phyloP scores from a whole-genome alignment of 2,113 vertebrate genomes.

The Uria lomvia region DNA sequence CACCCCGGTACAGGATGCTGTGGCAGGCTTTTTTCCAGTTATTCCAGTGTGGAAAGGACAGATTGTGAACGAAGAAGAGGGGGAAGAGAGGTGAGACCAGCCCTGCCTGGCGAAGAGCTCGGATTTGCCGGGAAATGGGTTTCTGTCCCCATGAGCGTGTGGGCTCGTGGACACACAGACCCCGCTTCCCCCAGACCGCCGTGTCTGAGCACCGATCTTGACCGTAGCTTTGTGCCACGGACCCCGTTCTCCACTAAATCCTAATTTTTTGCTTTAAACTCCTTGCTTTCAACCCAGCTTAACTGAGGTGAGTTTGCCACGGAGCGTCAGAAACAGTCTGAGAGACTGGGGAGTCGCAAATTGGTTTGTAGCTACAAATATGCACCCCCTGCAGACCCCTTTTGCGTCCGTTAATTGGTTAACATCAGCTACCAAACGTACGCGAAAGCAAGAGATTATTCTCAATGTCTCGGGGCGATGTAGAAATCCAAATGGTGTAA shows the following conservation, averaged over 20 bases:
- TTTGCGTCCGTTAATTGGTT: background rate
- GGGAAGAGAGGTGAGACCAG: background rate
- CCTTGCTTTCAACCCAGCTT: background rate
- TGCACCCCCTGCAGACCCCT: rapidly evolving
- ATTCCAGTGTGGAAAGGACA: background rate
- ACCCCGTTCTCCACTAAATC: background rate
- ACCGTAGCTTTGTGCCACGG: rapidly evolving
- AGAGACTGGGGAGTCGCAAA: background rate
- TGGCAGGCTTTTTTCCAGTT: background rate
- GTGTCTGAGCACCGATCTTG: background rate
- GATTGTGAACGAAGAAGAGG: rapidly evolving
- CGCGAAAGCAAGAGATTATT: background rate
- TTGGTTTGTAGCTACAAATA: background rate
- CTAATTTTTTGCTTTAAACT: background rate
- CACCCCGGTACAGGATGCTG: rapidly evolving
- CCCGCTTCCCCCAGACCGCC: rapidly evolving
- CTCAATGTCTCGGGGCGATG: background rate
- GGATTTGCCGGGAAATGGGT: background rate
- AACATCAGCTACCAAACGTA: background rate
- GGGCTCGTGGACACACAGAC: background rate
- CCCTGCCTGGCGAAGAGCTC: background rate
- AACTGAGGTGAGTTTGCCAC: background rate
- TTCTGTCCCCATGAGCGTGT: background rate
- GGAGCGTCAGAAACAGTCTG: background rate
- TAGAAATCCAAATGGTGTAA: background rate